These are phyloP conservation scores for Buteo buteo DNA, from an alignment of 2,113 vertebrate genomes.

Conservation along the genomic window DNA sequence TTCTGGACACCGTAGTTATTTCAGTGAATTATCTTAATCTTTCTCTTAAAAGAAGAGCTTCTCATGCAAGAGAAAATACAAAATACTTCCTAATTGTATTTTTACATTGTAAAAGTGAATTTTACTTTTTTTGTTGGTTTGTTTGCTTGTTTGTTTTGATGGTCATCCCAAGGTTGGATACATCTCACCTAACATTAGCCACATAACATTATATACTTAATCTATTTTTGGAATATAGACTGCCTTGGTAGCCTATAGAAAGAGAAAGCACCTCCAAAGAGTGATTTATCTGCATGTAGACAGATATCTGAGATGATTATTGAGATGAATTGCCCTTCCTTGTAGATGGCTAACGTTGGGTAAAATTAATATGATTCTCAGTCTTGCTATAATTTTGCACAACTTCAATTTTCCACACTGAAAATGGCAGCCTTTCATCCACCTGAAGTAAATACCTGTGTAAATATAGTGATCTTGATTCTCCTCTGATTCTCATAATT, in stretches of 20 bases:
- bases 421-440: neutral
- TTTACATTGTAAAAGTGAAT: neutral
- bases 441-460: neutral
- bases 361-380: neutral
- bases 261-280: neutral
- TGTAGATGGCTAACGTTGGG: neutral
- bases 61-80: neutral
- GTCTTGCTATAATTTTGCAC: neutral
- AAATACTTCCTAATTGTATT: fast-evolving
- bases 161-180: neutral
- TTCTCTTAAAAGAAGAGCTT: neutral
- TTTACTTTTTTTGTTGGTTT: neutral
- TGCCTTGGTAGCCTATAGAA: neutral
- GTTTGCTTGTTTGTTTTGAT: neutral
- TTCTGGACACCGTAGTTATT: neutral
- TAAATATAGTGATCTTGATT: neutral
- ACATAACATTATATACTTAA: neutral
- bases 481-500: neutral
- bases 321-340: neutral
- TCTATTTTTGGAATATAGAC: neutral
- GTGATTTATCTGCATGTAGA: neutral
- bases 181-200: neutral
- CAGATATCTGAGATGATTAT: neutral
- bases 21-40: fast-evolving
- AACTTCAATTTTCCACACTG: neutral